phyloP scores from a whole-genome alignment of 2,888 invertebrate genomes.

The Pseudanteris insignis region DNA sequence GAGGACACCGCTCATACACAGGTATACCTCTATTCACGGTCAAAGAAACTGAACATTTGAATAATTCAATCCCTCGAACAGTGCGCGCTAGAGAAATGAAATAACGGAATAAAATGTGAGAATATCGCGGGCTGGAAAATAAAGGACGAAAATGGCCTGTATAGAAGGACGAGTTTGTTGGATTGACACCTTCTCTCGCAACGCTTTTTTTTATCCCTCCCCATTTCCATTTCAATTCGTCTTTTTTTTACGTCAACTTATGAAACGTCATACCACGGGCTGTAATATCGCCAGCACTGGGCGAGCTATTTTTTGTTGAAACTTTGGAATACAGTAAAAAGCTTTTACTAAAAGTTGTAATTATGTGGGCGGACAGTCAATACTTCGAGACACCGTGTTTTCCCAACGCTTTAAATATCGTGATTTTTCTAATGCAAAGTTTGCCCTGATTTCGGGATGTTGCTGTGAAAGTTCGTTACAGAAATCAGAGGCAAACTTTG shows the following conservation, averaged over 20 bases:
- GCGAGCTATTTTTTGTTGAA: slow-evolving; percentile 20
- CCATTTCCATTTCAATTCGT: no score
- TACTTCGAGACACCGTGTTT: slow-evolving; percentile 2
- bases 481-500: no score
- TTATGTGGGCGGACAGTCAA: slow-evolving; percentile 16
- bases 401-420: not conserved
- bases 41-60: slow-evolving; percentile 51
- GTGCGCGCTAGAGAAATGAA: slow-evolving; percentile 57
- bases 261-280: slow-evolving; percentile 3
- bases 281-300: slow-evolving; percentile 3
- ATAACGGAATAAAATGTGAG: slow-evolving; percentile 54
- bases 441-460: no score
- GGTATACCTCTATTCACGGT: slow-evolving; percentile 13
- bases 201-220: slow-evolving; percentile 23
- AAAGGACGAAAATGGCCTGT: slow-evolving; percentile 1
- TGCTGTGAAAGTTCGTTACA: no score
- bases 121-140: slow-evolving; percentile 24
- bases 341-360: slow-evolving; percentile 20
- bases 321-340: slow-evolving; percentile 29
- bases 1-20: slow-evolving; percentile 17
- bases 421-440: no score
- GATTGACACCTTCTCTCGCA: slow-evolving; percentile 26
- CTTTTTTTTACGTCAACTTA: no score
- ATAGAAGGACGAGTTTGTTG: slow-evolving; percentile 18
- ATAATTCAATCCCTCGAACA: slow-evolving; percentile 57